Base-by-base conservation (phyloP, 2,113 vertebrate species). In the Corythornis cristatus region DNA sequence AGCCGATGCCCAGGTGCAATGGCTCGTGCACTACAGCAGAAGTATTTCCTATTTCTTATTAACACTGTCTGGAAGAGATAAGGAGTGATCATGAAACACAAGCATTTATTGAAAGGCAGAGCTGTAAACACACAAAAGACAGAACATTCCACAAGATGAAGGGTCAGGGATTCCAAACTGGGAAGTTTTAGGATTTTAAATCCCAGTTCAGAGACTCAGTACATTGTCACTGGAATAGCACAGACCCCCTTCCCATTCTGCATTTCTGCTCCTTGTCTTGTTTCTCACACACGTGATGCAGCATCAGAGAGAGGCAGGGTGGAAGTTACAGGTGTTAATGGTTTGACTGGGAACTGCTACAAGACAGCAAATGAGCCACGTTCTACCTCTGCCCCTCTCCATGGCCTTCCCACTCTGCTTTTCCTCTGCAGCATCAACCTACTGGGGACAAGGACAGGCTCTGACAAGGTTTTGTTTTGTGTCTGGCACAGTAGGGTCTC, bases 21-120 rank as follows among this genome's bases (percentile, higher is more conserved):
- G 77, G 95, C 79, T 93, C 60, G 83, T 73, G 22, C 77, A 76
- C 62, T 15, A 35, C 71, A 56, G 62, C 64, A 82, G 58, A 76
- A 87, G 9, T 60, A 70, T 73, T 78, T 71, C 68, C 81, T 43
- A 11, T 87, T 95, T 94, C 58, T 92, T 94, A 82, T 90, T 81
- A 87, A 56, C 82, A 31, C 81, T 92, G 81, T 71, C 64, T 70
- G 65, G 37, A 83, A 33, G 71, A 95, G 77, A 85, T 89, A 92
- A 94, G 86, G 42, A 68, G 66, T 2, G 73, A 79, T 56, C 71
- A 74, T 56, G 73, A 94, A 94, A 74, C 23, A 79, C 54, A 86
- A 86, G 58, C 57, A 43, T 68, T 90, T 91, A 51, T 94, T 89
- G 65, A 79, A 93, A 88, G 62, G 58, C 51, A 35, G 64, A n/a